Percentiles rank a stretch among this genome's conserved stretches.
Conservation (phyloP, 2,113 vertebrate species). For the Epinephelus fuscoguttatus region DNA sequence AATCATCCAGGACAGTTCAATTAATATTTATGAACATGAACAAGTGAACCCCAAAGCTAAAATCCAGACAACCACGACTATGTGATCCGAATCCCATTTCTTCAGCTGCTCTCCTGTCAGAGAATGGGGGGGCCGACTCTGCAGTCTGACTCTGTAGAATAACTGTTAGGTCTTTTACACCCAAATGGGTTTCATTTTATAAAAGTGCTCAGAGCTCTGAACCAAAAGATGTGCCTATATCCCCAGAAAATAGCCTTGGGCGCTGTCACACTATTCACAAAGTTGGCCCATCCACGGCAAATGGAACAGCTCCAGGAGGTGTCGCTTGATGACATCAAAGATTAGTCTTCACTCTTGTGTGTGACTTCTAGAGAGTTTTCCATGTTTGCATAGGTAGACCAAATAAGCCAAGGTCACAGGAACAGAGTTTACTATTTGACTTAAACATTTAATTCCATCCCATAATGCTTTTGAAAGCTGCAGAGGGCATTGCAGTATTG, state of each 20-base stretch:
- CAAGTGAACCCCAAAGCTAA: slow-evolving; percentile 15
- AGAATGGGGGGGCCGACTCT: neutral
- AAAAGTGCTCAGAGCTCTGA: slow-evolving; percentile 25
- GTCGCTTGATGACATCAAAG: slow-evolving; percentile 37
- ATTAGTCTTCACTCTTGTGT: slow-evolving; percentile 28
- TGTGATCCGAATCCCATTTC: slow-evolving; percentile 8
- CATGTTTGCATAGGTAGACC: slow-evolving; percentile 1
- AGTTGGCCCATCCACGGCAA: neutral
- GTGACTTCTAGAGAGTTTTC: slow-evolving; percentile 17
- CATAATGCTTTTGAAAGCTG: slow-evolving; percentile 4
- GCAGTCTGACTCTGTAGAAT: slow-evolving; percentile 1
- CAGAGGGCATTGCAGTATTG: neutral
- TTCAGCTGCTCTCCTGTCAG: neutral
- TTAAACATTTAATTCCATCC: neutral
- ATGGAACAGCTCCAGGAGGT: slow-evolving; percentile 27
- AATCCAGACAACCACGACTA: neutral
- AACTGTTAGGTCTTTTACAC: slow-evolving; percentile 18
- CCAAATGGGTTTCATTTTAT: slow-evolving; percentile 31
- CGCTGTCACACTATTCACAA: slow-evolving; percentile 24
- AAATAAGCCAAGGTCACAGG: slow-evolving; percentile 10
- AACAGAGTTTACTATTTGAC: neutral
- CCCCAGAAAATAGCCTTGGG: slow-evolving; percentile 37
- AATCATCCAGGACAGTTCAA: neutral
- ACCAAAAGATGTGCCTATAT: slow-evolving; percentile 33
- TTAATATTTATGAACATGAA: slow-evolving; percentile 31